Conservation (phyloP, 2,888 invertebrate species). For the Sepiola atlantica region DNA sequence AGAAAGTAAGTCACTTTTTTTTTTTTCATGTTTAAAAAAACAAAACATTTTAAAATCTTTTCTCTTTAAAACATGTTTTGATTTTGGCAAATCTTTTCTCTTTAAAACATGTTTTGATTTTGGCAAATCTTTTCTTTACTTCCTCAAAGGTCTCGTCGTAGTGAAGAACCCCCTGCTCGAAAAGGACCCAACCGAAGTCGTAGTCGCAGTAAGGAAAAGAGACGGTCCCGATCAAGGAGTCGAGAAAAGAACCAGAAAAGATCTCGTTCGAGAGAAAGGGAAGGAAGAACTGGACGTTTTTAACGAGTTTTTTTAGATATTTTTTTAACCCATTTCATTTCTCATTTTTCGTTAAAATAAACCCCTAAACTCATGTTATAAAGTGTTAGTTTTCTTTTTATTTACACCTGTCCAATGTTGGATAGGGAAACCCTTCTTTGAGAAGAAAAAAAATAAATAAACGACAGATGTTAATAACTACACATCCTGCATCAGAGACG, state of each 20-base stretch:
- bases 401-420: neutral
- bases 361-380: neutral
- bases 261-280: constrained; percentile 62
- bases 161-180: constrained; percentile 61
- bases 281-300: constrained; percentile 57
- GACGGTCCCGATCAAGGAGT: constrained; percentile 49
- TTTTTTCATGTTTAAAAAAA: too few species aligned
- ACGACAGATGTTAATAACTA: too few species aligned
- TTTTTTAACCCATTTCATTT: neutral
- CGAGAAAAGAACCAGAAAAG: constrained; percentile 50
- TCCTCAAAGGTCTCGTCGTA: too few species aligned
- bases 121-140: too few species aligned
- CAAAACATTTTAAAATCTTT: too few species aligned
- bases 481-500: too few species aligned
- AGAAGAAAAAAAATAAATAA: too few species aligned
- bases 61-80: too few species aligned
- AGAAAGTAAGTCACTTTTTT: constrained; percentile 40
- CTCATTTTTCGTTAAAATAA: neutral
- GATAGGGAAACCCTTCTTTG: too few species aligned
- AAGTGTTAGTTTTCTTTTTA: neutral
- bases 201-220: constrained; percentile 55
- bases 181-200: constrained; percentile 49
- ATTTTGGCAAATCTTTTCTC: too few species aligned
- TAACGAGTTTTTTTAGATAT: constrained; percentile 45
- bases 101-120: too few species aligned